Base-by-base conservation (phyloP, 2,888 invertebrate genomes). In the Craniophora ligustri region DNA sequence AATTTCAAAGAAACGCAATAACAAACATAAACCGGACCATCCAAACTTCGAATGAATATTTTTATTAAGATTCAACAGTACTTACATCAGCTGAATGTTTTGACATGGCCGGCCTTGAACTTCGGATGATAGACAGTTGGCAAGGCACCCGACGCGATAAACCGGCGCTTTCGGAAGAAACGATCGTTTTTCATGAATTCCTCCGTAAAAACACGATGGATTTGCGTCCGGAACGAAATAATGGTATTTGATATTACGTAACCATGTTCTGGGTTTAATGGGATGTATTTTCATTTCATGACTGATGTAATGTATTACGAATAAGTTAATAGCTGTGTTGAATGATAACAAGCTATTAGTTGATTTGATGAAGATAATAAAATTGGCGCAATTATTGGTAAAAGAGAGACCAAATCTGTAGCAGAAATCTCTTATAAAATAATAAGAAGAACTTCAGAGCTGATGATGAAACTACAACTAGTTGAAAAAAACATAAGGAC, bases 41-140 rank as follows among this genome's bases (percentile, higher is more conserved):
- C 16, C 6, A 47, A 44, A 41, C 14, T 0, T 18, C 14, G n/a
- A 5, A 34, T 42, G 30, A 39, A 66, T 23, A 35, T 40, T 45
- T 32, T 45, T 18, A 14, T 14, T 1, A 10, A 32, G 19, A 38
- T 48, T 68, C 14, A 15, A 34, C 62, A 71, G 60, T 63, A 66
- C 68, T 64, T 61, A 67, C 70, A 75, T 69, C 72, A 71, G 76
- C 68, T 75, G 68, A 57, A 75, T 53, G 44, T 57, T 55, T 63
- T 72, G 76, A 76, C 61, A 68, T 76, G 76, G 26, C 75, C 79
- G 78, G 53, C 86, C 87, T 82, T 86, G 86, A 86, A 87, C 85
- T 74, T 48, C 14, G 38, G 40, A 30, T 59, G 48, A 62, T 72
- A 63, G 69, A 71, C 72, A 75, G 73, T 81, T 82, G 83, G 78